Evolutionary conservation across 2,888 invertebrate species (phyloP).

Genomic region (Pardosa pseudoannulata): DNA sequence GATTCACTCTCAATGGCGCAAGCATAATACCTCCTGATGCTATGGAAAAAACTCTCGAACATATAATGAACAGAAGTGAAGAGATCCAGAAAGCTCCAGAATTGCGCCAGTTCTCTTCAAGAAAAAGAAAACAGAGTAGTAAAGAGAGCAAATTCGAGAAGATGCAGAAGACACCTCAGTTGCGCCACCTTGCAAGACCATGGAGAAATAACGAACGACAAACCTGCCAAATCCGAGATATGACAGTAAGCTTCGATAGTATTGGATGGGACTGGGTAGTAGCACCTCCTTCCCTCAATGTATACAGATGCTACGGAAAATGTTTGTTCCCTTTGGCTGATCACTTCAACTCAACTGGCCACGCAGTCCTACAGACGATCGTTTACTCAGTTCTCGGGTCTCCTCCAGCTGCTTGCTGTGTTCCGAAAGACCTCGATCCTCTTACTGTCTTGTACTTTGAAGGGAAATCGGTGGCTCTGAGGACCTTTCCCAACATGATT

Average conservation of each 20-base stretch:
- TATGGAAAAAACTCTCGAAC: too few species aligned
- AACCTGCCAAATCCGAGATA: too few species aligned
- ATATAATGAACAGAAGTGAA: too few species aligned
- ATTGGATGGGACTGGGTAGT: conserved; percentile 15
- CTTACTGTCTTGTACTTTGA: conserved; percentile 78
- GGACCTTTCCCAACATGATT: conserved; percentile 58
- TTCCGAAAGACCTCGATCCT: conserved; percentile 78
- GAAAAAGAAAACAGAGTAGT: too few species aligned
- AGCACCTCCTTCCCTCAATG: neutral
- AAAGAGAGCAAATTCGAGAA: too few species aligned
- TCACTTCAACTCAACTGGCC: neutral
- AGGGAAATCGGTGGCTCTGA: conserved; percentile 77
- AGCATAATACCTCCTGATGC: too few species aligned
- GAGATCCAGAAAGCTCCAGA: too few species aligned
- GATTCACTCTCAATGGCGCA: too few species aligned
- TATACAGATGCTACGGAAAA: neutral
- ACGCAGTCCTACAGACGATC: neutral
- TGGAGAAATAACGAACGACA: too few species aligned
- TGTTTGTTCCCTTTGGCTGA: neutral
- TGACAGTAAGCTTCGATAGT: neutral
- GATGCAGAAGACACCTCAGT: too few species aligned
- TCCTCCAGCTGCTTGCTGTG: conserved; percentile 76
- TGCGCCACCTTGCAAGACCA: too few species aligned
- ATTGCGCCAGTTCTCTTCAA: too few species aligned
- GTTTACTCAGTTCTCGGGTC: neutral